Evolutionary conservation across 2,888 invertebrate genomes (phyloP), one percentile per base, ranked within the genome.

Genomic region (Tipula lateralis): DNA sequence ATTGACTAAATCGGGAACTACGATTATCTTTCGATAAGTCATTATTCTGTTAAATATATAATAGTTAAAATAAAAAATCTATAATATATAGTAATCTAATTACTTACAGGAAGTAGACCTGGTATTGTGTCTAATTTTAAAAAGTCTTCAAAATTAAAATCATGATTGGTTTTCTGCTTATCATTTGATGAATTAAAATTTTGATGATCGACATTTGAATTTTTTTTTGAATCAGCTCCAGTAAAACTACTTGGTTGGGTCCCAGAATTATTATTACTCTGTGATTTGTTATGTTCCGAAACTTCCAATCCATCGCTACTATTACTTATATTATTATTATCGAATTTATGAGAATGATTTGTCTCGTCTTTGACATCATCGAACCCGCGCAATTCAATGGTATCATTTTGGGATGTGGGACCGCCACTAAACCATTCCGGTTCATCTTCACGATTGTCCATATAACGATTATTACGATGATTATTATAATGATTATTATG

Each of bases 401-500:
- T 97, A 88, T 98, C 98, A 88, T 94, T 89, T 89, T 97, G 96
- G 86, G 97, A 97, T 86, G 95, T 95, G 83, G 98, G 98, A 82
- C 97, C 98, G 85, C 94, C 94, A 87, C 95, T 95, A 88, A 94
- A 95, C 96, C 98, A 97, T 91, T 97, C 97, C 2, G 97, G 97
- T 89, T 97, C 96, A 87, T 95, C 96, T 87, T 93, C 93, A 85
- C 93, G 92, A 87, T 92, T 91, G 87, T 92, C 92, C 87, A 91
- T 91, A 87, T 91, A 93, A 85, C 89, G 91, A 87, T 91, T 91
- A 19, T 88, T 85, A 16, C 85, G 86, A 39, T 85, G 86, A 29
- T 86, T 86, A n/a, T 29, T 36, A 19, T 85, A 44, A 82, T 85
- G 83, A 39, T 39, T 80, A 85, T 12, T 86, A 84, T 50, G 29